phyloP scores from a whole-genome alignment of 2,797 vertebrate genomes.

The Rhinella marina region DNA sequence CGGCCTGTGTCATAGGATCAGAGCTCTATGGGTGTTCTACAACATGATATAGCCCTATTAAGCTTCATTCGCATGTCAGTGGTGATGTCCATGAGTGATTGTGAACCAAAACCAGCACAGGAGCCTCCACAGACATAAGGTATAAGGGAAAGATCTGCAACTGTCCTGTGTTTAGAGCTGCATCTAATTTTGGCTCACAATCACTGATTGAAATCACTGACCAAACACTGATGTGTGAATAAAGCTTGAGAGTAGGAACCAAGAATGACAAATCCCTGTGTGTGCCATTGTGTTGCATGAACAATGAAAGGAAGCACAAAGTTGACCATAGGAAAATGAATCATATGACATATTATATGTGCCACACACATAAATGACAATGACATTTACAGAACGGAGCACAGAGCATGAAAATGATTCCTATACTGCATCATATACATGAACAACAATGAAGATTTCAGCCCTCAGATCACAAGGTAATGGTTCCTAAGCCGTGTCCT shows the following conservation, averaged over 20 bases:
- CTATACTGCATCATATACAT: background rate
- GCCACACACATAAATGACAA: background rate
- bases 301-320: background rate
- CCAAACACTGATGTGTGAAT: too few relatives aligned
- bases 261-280: background rate
- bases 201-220: too few relatives aligned
- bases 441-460: background rate
- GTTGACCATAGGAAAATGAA: background rate
- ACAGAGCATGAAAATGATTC: background rate
- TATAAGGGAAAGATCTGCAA: too few relatives aligned
- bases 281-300: background rate
- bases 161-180: too few relatives aligned
- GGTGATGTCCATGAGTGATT: too few relatives aligned
- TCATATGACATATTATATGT: background rate
- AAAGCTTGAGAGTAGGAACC: background rate
- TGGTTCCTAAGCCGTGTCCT: constrained; percentile 5
- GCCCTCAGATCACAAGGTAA: background rate
- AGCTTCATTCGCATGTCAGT: too few relatives aligned
- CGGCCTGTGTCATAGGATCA: background rate
- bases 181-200: too few relatives aligned
- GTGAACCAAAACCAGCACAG: too few relatives aligned
- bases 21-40: background rate
- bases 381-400: background rate
- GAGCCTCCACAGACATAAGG: too few relatives aligned
- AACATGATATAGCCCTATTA: background rate